Percentiles rank a stretch among this genome's conserved stretches.
Evolutionary conservation across 2,888 invertebrate genomes (phyloP).

Genomic region (Hirtodrosophila alboralis): DNA sequence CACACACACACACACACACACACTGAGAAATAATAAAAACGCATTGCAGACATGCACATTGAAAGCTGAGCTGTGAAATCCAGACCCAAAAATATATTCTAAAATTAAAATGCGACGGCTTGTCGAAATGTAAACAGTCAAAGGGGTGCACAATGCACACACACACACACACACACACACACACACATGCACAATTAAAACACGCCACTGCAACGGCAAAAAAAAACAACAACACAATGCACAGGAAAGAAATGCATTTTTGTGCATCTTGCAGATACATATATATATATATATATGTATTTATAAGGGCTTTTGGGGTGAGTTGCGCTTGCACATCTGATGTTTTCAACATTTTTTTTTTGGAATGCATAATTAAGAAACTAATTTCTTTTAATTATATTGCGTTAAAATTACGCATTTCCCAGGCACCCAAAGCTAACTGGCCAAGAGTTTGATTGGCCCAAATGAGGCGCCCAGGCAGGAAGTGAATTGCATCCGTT

Average conservation of each 20-base stretch:
- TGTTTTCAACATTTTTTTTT: constrained; percentile 28
- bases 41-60: constrained; percentile 66
- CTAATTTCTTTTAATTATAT: constrained; percentile 43
- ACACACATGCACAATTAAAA: constrained; percentile 47
- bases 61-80: constrained; percentile 76
- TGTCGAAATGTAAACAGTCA: constrained; percentile 75
- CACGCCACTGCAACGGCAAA: constrained; percentile 50
- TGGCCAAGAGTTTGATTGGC: constrained; percentile 59
- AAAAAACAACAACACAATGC: too few relatives aligned
- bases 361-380: constrained; percentile 52
- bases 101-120: constrained; percentile 75
- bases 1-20: constrained; percentile 11
- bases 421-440: constrained; percentile 41
- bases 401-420: constrained; percentile 69
- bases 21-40: constrained; percentile 62
- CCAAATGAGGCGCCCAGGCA: constrained; percentile 69
- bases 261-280: constrained; percentile 71
- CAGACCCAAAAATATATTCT: constrained; percentile 77
- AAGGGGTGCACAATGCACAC: constrained; percentile 62
- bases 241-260: constrained; percentile 72
- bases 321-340: constrained; percentile 43
- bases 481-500: constrained; percentile 72
- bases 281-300: constrained; percentile 7
- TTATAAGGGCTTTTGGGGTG: constrained; percentile 38
- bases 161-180: constrained; percentile 19